Percentiles rank a stretch among this genome's conserved stretches.
Conservation (phyloP, 1,140 invertebrate genomes). For the Drosophila subpulchrella region DNA sequence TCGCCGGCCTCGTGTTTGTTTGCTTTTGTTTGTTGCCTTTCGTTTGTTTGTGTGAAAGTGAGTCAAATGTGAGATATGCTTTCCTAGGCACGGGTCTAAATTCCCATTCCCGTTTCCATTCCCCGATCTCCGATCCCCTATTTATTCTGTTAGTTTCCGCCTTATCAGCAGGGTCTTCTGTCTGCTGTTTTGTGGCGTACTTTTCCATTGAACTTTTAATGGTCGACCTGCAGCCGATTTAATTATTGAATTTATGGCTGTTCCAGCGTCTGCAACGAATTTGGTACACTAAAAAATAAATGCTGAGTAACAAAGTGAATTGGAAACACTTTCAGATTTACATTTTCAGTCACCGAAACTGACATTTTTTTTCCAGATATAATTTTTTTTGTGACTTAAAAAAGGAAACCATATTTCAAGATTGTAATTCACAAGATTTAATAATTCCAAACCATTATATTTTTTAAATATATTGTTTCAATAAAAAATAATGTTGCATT, state of each 20-base stretch:
- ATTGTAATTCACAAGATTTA: too few species aligned
- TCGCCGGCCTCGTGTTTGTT: slow-evolving; percentile 42
- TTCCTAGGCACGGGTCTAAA: slow-evolving; percentile 25
- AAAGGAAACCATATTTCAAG: neutral
- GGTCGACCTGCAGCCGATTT: slow-evolving; percentile 43
- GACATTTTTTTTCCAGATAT: neutral
- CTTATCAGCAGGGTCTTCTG: slow-evolving; percentile 52
- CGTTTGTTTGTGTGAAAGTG: slow-evolving; percentile 77
- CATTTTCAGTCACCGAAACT: neutral
- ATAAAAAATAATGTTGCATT: too few species aligned
- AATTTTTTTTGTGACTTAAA: neutral
- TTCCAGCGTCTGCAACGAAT: slow-evolving; percentile 24
- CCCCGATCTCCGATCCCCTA: neutral
- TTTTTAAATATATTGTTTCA: too few species aligned
- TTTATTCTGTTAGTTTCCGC: slow-evolving; percentile 27
- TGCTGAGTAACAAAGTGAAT: neutral
- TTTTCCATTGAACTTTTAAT: slow-evolving; percentile 52
- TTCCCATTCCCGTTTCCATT: neutral
- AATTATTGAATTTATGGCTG: slow-evolving; percentile 43
- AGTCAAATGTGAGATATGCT: slow-evolving; percentile 54
- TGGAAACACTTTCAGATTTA: slow-evolving; percentile 4
- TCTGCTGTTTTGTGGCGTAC: slow-evolving; percentile 31
- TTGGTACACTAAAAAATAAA: neutral
- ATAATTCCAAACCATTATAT: too few species aligned
- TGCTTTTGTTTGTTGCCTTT: slow-evolving; percentile 56